A percentile compares a stretch with the other conserved stretches of the same genome.
Evolutionary conservation across 2,797 vertebrate genomes (phyloP).

Genomic region (Melanotaenia pygmaea): DNA sequence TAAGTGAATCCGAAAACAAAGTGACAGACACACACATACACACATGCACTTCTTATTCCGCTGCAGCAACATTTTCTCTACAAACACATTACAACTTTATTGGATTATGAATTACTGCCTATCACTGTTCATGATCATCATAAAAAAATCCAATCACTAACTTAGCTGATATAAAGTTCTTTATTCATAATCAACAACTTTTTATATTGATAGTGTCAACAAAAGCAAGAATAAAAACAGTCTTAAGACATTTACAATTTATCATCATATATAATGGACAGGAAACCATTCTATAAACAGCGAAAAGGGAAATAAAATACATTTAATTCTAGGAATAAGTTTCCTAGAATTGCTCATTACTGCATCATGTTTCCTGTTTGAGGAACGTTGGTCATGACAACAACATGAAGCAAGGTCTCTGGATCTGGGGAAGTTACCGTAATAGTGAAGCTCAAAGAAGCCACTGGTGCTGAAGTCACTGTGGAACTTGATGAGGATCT

Average conservation of each 20-base stretch:
- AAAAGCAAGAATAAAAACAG: too few relatives aligned
- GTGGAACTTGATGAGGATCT: constrained; percentile 97
- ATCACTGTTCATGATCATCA: constrained; percentile 60
- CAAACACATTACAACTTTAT: constrained; percentile 46
- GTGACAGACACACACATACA: background rate
- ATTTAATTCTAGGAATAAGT: constrained; percentile 9
- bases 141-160: constrained; percentile 48
- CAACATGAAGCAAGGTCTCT: constrained; percentile 31
- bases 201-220: constrained; percentile 46
- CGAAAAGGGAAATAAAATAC: constrained; percentile 13
- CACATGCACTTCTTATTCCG: constrained; percentile 16
- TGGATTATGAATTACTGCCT: constrained; percentile 52
- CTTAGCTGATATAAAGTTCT: constrained; percentile 45
- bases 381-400: constrained; percentile 21
- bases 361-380: constrained; percentile 3
- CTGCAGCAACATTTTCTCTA: constrained; percentile 12
- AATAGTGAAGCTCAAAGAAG: constrained; percentile 95
- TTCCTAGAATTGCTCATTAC: constrained; percentile 17
- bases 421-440: constrained; percentile 80
- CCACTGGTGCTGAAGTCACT: constrained; percentile 98
- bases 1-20: background rate
- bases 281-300: constrained; percentile 28
- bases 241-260: too few relatives aligned
- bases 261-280: constrained; percentile 25
- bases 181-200: constrained; percentile 59